Evolutionary conservation across 2,797 vertebrate genomes (phyloP), one percentile per base, ranked within the genome.

Genomic region (Xerus rutilus): DNA sequence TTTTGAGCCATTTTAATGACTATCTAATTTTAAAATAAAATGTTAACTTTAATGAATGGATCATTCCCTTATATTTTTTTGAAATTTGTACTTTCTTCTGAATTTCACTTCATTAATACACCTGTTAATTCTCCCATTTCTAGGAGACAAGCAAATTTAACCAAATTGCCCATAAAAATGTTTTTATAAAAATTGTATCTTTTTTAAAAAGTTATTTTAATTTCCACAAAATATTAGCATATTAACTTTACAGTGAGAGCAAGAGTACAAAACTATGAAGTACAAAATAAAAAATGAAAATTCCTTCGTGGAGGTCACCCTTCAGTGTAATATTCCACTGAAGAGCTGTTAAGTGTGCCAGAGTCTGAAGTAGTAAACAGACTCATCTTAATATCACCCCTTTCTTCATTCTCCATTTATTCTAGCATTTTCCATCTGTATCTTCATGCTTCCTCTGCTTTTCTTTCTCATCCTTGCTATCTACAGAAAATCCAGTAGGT

Each of bases 401-500:
- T 64, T 62, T 81, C 69, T 6, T 35, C 23, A 2, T 57, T 59
- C 64, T 59, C 35, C 9, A 25, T 32, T 67, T 21, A 79, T 84
- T 74, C 82, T 88, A 39, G 52, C 54, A 39, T 70, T 87, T 64
- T 64, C 64, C 13, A 18, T 7, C 39, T 49, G 11, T 0, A 21
- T 17, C 5, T n/a, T 89, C 45, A 12, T 0, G 17, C 14, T 1
- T 3, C 13, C 76, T n/a, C 7, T 5, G 20, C 43, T 92, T 87
- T 77, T 45, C 43, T 47, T 59, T 35, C 45, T 62, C 35, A 21
- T 57, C 21, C 2, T 64, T 15, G 91, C 73, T 85, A 18, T 65
- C 64, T 77, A 54, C 2, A 69, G 2, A 20, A 73, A 4, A 6
- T 39, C 97, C 98, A 96, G 92, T 83, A 96, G 98, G 70, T 94